Evolutionary conservation across 2,888 invertebrate species (phyloP).

Genomic region (Eurois occulta): DNA sequence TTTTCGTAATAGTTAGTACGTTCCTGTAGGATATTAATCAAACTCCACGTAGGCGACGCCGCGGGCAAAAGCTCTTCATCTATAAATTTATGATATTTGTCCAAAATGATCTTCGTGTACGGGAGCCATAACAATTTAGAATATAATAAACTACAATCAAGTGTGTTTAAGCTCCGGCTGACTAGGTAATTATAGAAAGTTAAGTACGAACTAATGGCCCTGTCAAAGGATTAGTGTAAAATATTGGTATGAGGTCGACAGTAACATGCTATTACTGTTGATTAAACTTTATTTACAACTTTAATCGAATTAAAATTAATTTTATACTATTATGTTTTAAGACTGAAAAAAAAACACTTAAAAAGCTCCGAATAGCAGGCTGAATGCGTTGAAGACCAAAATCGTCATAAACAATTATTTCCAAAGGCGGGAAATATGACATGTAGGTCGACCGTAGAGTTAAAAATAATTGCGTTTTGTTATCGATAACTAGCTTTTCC

Average conservation of each 20-base stretch:
- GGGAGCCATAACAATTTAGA: constrained; percentile 40
- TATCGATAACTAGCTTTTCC: constrained; percentile 40
- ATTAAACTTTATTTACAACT: constrained; percentile 2
- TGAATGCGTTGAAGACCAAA: neutral
- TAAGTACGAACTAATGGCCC: constrained; percentile 41
- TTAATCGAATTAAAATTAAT: neutral
- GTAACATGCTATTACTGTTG: constrained; percentile 21
- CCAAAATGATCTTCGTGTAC: constrained; percentile 14
- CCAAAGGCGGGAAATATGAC: constrained; percentile 43
- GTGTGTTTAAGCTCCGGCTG: constrained; percentile 28
- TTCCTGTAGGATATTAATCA: neutral
- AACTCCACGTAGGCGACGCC: neutral
- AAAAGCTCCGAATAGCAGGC: neutral
- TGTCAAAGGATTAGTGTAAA: constrained; percentile 53
- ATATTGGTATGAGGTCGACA: constrained; percentile 33
- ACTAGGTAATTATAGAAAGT: constrained; percentile 62
- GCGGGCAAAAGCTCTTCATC: neutral
- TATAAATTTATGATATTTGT: neutral
- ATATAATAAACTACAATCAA: constrained; percentile 53
- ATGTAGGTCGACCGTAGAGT: constrained; percentile 17
- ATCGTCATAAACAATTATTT: neutral
- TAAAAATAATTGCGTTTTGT: constrained; percentile 41
- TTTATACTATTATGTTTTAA: neutral
- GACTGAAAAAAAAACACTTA: neutral
- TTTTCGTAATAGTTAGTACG: neutral